A percentile compares a stretch with the other conserved stretches of the same genome.
Evolutionary conservation across 2,888 invertebrate species (phyloP).

Genomic region (Trissoscelio sp.): DNA sequence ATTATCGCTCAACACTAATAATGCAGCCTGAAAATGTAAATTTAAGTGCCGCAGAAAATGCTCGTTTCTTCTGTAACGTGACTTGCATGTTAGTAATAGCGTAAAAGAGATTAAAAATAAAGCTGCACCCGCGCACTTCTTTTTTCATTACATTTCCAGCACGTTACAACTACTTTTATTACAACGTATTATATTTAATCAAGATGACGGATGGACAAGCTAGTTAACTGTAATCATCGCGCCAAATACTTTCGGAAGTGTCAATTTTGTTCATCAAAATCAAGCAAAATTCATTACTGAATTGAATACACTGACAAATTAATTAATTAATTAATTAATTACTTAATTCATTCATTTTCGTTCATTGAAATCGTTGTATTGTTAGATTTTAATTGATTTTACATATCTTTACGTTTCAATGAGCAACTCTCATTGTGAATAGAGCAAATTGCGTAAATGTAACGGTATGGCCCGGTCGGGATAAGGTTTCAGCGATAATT

Average conservation of each 20-base stretch:
- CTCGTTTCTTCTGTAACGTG: conserved; percentile 19
- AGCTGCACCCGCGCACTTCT: not conserved
- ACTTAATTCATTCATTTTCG: not conserved
- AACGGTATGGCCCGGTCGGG: conserved; percentile 5
- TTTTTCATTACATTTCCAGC: conserved; percentile 7
- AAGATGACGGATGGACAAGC: no score
- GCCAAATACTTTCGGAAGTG: no score
- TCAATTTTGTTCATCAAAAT: no score
- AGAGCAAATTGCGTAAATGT: conserved; percentile 6
- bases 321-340: no score
- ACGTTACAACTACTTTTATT: no score
- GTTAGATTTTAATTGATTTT: conserved; percentile 8
- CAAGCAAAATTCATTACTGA: no score
- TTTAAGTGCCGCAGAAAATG: conserved; percentile 16
- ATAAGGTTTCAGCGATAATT: conserved; percentile 25
- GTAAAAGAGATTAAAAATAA: conserved; percentile 14
- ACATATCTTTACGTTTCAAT: conserved; percentile 22
- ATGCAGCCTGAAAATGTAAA: conserved; percentile 22
- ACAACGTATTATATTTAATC: no score
- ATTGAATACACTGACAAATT: not conserved
- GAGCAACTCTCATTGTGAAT: conserved; percentile 14
- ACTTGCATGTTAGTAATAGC: conserved; percentile 1
- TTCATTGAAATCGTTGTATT: conserved; percentile 7
- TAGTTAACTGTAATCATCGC: no score
- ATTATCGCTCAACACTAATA: conserved; percentile 35